A percentile compares a stretch with the other conserved stretches of the same genome.
Evolutionary conservation across 2,888 invertebrate species (phyloP).

Genomic region (Latrodectus elegans): DNA sequence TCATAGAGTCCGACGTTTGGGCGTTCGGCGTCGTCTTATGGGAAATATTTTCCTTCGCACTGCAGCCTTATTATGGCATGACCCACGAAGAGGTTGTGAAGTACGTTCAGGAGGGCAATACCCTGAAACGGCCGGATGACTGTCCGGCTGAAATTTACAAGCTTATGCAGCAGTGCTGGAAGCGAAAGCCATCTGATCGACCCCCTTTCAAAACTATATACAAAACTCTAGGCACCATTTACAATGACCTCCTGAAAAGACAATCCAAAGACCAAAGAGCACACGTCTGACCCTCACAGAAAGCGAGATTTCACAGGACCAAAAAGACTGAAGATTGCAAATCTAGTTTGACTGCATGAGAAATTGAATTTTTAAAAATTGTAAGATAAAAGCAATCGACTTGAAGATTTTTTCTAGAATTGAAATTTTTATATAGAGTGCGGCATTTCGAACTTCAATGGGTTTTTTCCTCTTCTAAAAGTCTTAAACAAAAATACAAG

Average conservation of each 20-base stretch:
- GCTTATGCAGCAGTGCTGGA: constrained; percentile 95
- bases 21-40: constrained; percentile 96
- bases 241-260: constrained; percentile 72
- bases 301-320: constrained; percentile 36
- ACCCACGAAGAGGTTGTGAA: constrained; percentile 96
- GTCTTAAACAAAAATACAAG: constrained; percentile 5
- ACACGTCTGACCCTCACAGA: constrained; percentile 48
- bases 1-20: constrained; percentile 97
- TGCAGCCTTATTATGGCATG: constrained; percentile 97
- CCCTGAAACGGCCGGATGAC: constrained; percentile 91
- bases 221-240: constrained; percentile 73
- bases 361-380: constrained; percentile 18
- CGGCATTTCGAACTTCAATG: constrained; percentile 8
- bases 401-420: neutral
- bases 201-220: constrained; percentile 82
- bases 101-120: constrained; percentile 93
- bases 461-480: constrained; percentile 5
- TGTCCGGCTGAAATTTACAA: constrained; percentile 90
- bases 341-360: constrained; percentile 36
- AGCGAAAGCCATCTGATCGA: constrained; percentile 86
- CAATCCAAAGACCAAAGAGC: constrained; percentile 66
- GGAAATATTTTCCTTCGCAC: constrained; percentile 97
- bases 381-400: neutral
- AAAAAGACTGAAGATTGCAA: constrained; percentile 29
- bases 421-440: constrained; percentile 18